Evolutionary conservation across 2,113 vertebrate genomes (phyloP).

Genomic region (Pseudopodoces humilis): DNA sequence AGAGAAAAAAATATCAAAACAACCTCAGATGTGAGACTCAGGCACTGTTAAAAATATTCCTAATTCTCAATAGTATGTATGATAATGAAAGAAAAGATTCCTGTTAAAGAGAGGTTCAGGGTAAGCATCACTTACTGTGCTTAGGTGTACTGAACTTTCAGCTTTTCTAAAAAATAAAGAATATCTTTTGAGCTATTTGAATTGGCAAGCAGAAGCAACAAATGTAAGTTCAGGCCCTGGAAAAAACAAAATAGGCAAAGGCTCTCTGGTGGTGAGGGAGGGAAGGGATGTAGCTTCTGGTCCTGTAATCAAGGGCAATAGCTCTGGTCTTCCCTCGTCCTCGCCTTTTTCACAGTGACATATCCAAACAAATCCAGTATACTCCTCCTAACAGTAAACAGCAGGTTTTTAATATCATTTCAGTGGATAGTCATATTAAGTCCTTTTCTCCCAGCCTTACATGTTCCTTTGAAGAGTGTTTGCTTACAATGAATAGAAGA

Average conservation of each 20-base stretch:
- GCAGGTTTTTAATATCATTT: not conserved
- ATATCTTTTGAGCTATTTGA: not conserved
- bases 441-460: accelerated
- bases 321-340: not conserved
- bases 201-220: not conserved
- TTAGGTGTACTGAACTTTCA: not conserved
- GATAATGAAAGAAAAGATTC: not conserved
- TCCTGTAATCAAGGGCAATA: not conserved
- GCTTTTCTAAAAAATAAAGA: not conserved
- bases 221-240: not conserved
- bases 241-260: not conserved
- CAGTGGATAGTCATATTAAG: not conserved
- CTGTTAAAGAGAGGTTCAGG: not conserved
- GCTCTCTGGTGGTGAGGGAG: not conserved
- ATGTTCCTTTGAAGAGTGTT: not conserved
- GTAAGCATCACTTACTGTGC: not conserved
- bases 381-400: not conserved
- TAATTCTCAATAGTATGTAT: accelerated
- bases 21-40: not conserved
- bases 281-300: not conserved
- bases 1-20: not conserved
- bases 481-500: not conserved
- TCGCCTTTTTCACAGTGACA: not conserved
- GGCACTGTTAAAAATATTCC: not conserved
- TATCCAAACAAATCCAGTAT: accelerated